Conservation (phyloP, 1,140 invertebrate genomes). For the Zaprionus davidi region DNA sequence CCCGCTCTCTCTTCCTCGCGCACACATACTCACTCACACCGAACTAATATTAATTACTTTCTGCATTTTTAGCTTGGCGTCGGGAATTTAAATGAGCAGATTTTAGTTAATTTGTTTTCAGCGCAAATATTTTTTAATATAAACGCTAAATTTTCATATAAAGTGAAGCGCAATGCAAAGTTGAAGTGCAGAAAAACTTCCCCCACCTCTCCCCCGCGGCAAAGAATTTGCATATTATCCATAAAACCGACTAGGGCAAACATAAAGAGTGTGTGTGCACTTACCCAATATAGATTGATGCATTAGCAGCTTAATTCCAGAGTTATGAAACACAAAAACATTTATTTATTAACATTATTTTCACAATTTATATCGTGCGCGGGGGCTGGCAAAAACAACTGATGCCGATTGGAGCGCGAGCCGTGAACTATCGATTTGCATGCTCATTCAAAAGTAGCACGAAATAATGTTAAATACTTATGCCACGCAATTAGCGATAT, state of each 20-base stretch:
- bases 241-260: slow-evolving; percentile 1
- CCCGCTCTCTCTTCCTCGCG: background rate
- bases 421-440: background rate
- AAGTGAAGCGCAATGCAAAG: background rate
- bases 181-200: background rate
- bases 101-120: slow-evolving; percentile 69
- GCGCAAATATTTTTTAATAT: slow-evolving; percentile 47
- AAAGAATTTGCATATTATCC: slow-evolving; percentile 5
- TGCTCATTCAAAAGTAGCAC: background rate
- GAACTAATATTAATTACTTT: slow-evolving; percentile 73
- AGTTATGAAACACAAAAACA: background rate
- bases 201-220: background rate
- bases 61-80: slow-evolving; percentile 53
- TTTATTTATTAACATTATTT: background rate
- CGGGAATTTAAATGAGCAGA: slow-evolving; percentile 69
- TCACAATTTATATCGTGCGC: background rate
- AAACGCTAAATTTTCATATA: slow-evolving; percentile 40
- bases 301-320: slow-evolving; percentile 5
- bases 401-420: background rate
- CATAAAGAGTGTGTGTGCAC: background rate
- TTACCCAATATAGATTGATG: background rate
- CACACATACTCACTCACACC: background rate
- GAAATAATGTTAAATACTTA: background rate
- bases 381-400: background rate
- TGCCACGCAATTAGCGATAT: background rate